These are phyloP conservation scores for Nyctalus aviator DNA, from an alignment of 2,797 vertebrate species.

Conservation along the genomic window DNA sequence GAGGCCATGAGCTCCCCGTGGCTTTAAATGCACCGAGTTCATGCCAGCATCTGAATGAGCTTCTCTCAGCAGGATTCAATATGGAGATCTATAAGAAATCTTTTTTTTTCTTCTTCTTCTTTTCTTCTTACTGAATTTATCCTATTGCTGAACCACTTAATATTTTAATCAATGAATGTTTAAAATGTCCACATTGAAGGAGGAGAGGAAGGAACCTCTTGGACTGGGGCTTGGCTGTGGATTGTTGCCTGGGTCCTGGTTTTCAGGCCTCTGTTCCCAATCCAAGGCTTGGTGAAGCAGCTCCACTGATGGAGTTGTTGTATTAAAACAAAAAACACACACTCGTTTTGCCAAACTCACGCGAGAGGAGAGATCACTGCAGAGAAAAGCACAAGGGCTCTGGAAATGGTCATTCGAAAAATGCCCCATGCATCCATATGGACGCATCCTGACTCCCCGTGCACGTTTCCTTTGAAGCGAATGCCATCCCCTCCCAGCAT, in stretches of 20 bases:
- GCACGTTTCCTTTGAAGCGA: not conserved
- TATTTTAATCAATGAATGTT: conserved; percentile 52
- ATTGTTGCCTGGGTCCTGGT: no score
- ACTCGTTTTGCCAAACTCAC: not conserved
- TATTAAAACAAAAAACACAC: not conserved
- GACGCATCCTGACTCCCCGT: not conserved
- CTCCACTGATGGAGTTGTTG: not conserved
- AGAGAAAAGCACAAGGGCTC: not conserved
- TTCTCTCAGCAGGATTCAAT: conserved; percentile 61
- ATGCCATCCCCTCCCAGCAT: not conserved
- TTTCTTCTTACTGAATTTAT: not conserved
- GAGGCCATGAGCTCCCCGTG: not conserved
- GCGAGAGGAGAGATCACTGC: not conserved
- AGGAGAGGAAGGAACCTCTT: not conserved
- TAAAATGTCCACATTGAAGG: conserved; percentile 49
- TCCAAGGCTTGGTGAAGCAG: not conserved
- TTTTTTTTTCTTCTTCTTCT: not conserved
- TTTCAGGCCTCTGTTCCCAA: not conserved
- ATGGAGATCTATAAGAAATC: not conserved
- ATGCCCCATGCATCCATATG: not conserved
- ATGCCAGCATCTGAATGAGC: not conserved
- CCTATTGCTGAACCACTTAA: conserved; percentile 35
- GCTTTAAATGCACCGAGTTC: conserved; percentile 16
- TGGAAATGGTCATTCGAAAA: not conserved
- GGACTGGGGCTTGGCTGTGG: not conserved